Evolutionary conservation across 1,140 invertebrate species (phyloP).

Genomic region (Halesus radiatus): DNA sequence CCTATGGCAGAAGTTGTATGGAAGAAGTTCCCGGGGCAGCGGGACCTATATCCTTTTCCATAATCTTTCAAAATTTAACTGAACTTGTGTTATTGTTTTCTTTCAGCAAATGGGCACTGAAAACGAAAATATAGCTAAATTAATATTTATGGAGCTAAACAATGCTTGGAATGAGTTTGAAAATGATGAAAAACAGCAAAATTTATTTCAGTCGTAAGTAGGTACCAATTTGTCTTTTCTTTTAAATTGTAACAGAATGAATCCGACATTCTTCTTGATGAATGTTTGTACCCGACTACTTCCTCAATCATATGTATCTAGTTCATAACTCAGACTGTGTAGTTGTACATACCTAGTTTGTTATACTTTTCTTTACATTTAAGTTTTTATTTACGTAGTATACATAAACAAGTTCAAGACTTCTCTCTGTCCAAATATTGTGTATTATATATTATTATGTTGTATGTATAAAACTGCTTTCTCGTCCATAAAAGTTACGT

Average conservation of each 20-base stretch:
- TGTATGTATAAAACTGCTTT: too few relatives aligned
- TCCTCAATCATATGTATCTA: conserved; percentile 19
- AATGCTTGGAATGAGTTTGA: conserved; percentile 99
- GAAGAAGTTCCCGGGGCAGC: too few relatives aligned
- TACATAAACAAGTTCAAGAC: neutral
- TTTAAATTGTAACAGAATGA: neutral
- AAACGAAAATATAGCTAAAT: conserved; percentile 93
- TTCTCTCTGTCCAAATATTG: conserved; percentile 12
- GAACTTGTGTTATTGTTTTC: neutral
- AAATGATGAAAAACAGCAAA: conserved; percentile 88
- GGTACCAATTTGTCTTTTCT: neutral
- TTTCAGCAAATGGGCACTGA: conserved; percentile 90
- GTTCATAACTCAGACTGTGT: conserved; percentile 29
- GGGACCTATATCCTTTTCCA: too few relatives aligned
- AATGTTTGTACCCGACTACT: neutral
- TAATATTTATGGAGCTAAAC: conserved; percentile 99
- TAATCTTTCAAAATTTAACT: too few relatives aligned
- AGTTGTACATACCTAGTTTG: conserved; percentile 18
- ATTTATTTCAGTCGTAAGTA: conserved; percentile 75
- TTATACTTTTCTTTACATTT: neutral
- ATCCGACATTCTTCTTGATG: conserved; percentile 3
- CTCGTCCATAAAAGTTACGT: too few relatives aligned
- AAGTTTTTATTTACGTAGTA: neutral
- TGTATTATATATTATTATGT: neutral
- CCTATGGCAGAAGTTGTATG: too few relatives aligned